Evolutionary conservation across 2,113 vertebrate species (phyloP), one percentile per base, ranked within the genome.

Genomic region (Xiphophorus hellerii): DNA sequence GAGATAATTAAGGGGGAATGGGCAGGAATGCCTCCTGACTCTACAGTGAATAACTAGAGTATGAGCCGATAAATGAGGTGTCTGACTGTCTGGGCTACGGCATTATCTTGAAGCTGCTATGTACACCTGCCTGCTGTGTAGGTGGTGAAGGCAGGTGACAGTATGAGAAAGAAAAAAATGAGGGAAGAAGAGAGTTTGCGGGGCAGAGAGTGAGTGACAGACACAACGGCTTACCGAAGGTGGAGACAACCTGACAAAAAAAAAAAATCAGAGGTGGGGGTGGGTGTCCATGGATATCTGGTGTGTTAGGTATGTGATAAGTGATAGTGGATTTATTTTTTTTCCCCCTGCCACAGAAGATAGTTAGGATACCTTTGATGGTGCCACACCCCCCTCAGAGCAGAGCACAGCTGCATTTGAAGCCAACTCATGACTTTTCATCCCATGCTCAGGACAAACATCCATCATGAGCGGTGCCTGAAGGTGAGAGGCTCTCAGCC

Each of bases 121-220:
- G 84, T 86, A 71, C 76, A 87, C 78, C 71, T 31, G 58, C 82
- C 76, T 84, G 71, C 86, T 86, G 87, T 87, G 89, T 87, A 87
- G 91, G 90, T 88, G 90, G 91, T 81, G 88, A 85, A 89, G 82
- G 83, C 82, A 87, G 89, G 89, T 92, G 92, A 91, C 90, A 89
- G 84, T 82, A 86, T 25, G 78, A 84, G 78, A 71, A 33, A 64
- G 62, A 69, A 61, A 73, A 74, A 80, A 79, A 61, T 28, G 71
- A 80, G 78, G 66, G 42, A 79, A 76, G 72, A 78, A 81, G 61
- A 60, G 60, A 62, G 67, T 44, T 83, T 0, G 37, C 51, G 62
- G 80, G 77, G 63, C 74, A 70, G 71, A 66, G 62, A 81, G 69
- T 65, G 58, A 73, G 58, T 87, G 91, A 89, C 78, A 89, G 81